Evolutionary conservation across 1,140 invertebrate genomes (phyloP), one percentile per base, ranked within the genome.

Genomic region (Gonioctena quinquepunctata): DNA sequence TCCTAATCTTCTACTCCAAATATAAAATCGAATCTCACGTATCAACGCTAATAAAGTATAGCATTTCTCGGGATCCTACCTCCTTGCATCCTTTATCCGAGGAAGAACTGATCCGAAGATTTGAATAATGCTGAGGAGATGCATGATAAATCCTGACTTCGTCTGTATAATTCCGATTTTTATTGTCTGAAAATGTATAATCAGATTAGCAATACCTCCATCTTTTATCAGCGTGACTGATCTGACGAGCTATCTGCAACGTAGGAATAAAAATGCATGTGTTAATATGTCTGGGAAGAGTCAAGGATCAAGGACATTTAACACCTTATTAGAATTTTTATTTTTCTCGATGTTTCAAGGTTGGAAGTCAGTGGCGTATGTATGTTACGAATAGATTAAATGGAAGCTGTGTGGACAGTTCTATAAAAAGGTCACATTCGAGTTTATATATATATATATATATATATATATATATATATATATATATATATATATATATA

Each of bases 251-350:
- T 13, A 22, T 57, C 25, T 11, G 54, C 19, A 57, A 25, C 54
- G 54, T n/a, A 42, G 8, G 13, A 21, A 57, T 57, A 57, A 57
- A 57, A 57, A 57, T 19, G 54, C 54, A 57, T 16, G 54, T 57
- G 54, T 57, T 57, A 57, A 57, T 57, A 57, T 42, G 33, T 42
- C 21, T 25, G 22, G 25, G 21, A 22, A 21, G 54, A 57, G 19
- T 57, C 54, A 25, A 22, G 19, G 54, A 57, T 57, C 54, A 57
- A 57, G 54, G 54, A 21, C 54, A 25, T 57, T 11, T 42, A 57
- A 57, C 22, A 25, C 54, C 54, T 42, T 42, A n/a, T 42, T n/a
- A 25, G 19, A 21, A 57, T 21, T 57, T 57, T 56, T 21, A 21
- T 56, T 13, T 21, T 16, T 57, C 13, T 25, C 2, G 48, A 13